These are phyloP conservation scores for Dryoscopus gambensis DNA, from an alignment of 2,113 vertebrate genomes.

Conservation along the genomic window DNA sequence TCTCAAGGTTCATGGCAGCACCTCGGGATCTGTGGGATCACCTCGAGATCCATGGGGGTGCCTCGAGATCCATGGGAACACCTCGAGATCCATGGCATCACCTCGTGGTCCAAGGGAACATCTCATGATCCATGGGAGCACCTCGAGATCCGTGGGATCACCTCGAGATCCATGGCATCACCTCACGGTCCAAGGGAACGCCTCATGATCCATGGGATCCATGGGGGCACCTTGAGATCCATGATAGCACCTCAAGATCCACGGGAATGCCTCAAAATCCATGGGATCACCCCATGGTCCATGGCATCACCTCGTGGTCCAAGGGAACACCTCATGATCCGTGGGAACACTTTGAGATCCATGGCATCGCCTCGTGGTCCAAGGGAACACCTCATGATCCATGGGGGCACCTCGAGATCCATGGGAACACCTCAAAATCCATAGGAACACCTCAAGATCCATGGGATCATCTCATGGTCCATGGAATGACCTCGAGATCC, in stretches of 20 bases:
- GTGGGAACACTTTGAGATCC: rapidly evolving
- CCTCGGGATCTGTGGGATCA: too few relatives aligned
- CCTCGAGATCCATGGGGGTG: rapidly evolving
- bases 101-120: rapidly evolving
- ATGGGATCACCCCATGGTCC: background rate
- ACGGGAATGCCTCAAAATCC: background rate
- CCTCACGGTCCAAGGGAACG: too few relatives aligned
- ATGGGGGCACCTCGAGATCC: background rate
- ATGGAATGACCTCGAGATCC: rapidly evolving
- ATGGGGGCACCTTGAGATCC: too few relatives aligned
- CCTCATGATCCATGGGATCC: too few relatives aligned
- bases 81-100: rapidly evolving
- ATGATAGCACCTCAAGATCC: background rate
- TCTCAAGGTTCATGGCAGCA: too few relatives aligned
- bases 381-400: too few relatives aligned
- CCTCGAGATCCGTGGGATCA: too few relatives aligned
- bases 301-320: background rate
- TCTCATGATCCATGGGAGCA: background rate
- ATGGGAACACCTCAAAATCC: rapidly evolving
- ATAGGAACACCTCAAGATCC: background rate
- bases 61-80: rapidly evolving
- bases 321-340: background rate
- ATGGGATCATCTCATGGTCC: background rate
- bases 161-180: too few relatives aligned
- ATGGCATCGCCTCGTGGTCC: too few relatives aligned